Evolutionary conservation across 2,888 invertebrate species (phyloP).

Genomic region (Melieria omissa): DNA sequence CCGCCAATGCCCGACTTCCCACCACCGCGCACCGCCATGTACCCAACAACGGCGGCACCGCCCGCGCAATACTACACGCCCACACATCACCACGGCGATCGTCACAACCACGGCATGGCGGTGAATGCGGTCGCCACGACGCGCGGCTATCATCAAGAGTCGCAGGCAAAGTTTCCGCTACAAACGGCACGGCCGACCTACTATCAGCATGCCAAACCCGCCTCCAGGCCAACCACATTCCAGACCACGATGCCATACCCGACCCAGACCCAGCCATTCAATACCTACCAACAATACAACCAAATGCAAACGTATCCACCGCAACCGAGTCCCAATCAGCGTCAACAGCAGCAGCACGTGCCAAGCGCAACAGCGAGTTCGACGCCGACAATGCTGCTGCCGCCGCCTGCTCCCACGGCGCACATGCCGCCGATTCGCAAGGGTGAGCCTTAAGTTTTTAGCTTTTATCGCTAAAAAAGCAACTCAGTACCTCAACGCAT

Average conservation of each 20-base stretch:
- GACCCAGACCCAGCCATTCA: slow-evolving; percentile 37
- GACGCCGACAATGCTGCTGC: slow-evolving; percentile 31
- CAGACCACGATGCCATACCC: slow-evolving; percentile 29
- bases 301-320: slow-evolving; percentile 42
- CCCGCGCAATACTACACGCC: slow-evolving; percentile 36
- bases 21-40: slow-evolving; percentile 54
- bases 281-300: slow-evolving; percentile 39
- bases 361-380: slow-evolving; percentile 34
- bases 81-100: slow-evolving; percentile 34
- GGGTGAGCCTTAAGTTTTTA: slow-evolving; percentile 59
- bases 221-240: slow-evolving; percentile 38
- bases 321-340: slow-evolving; percentile 44
- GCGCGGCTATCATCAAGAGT: slow-evolving; percentile 21
- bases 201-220: slow-evolving; percentile 36
- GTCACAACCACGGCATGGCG: slow-evolving; percentile 26
- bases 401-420: slow-evolving; percentile 31
- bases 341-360: slow-evolving; percentile 44
- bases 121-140: slow-evolving; percentile 21
- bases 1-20: slow-evolving; percentile 56
- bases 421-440: slow-evolving; percentile 50
- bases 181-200: slow-evolving; percentile 34
- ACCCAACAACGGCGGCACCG: slow-evolving; percentile 42
- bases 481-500: slow-evolving; percentile 35
- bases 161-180: slow-evolving; percentile 20
- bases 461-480: slow-evolving; percentile 52